Evolutionary conservation across 1,140 invertebrate species (phyloP).

Genomic region (Drosophila yakuba): DNA sequence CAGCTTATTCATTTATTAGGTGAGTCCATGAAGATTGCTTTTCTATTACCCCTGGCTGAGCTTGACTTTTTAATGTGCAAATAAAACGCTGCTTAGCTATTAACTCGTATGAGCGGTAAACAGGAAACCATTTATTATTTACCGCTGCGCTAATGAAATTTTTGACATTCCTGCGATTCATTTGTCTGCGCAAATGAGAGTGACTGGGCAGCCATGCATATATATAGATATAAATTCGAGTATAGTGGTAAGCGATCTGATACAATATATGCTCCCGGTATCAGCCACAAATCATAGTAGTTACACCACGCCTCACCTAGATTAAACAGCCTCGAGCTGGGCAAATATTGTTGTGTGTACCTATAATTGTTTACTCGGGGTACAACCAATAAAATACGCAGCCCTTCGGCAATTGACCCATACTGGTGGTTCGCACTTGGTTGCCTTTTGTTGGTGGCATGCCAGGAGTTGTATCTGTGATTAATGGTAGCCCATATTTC

Average conservation of each 20-base stretch:
- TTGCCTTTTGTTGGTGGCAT: slow-evolving; percentile 10
- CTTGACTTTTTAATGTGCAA: slow-evolving; percentile 17
- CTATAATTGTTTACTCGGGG: slow-evolving; percentile 70
- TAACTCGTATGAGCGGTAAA: background rate
- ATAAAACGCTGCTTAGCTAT: slow-evolving; percentile 11
- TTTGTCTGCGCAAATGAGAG: slow-evolving; percentile 1
- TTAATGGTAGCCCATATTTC: slow-evolving; percentile 71
- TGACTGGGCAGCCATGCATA: slow-evolving; percentile 12
- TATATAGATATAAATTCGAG: background rate
- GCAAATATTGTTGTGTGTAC: slow-evolving; percentile 66
- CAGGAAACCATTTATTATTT: slow-evolving; percentile 5
- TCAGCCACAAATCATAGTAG: slow-evolving; percentile 7
- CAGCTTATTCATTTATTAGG: no score
- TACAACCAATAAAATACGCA: slow-evolving; percentile 62
- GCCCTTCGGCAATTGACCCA: slow-evolving; percentile 8
- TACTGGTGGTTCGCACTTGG: background rate
- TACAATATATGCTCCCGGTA: background rate
- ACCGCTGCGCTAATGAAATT: slow-evolving; percentile 24
- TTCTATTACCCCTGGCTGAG: background rate
- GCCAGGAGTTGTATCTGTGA: slow-evolving; percentile 55
- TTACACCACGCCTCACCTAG: slow-evolving; percentile 1
- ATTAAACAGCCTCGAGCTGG: slow-evolving; percentile 25
- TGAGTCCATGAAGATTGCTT: background rate
- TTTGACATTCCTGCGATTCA: slow-evolving; percentile 9
- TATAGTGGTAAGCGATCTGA: slow-evolving; percentile 34